Conservation (phyloP, 2,113 vertebrate genomes). For the Aldabrachelys gigantea region DNA sequence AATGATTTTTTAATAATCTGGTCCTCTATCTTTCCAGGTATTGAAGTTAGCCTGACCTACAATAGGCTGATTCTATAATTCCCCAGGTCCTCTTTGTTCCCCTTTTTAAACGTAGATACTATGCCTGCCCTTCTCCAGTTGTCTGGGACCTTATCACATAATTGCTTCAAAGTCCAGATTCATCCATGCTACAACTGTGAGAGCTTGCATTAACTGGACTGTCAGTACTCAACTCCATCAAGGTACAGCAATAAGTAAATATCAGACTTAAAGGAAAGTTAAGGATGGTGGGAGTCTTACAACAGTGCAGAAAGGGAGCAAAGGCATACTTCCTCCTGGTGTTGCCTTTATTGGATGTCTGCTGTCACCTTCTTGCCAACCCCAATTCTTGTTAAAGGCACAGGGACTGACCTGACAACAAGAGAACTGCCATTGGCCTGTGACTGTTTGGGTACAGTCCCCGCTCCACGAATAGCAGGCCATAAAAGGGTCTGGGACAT, state of each 20-base stretch:
- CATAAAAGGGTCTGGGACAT: background rate
- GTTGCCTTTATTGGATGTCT: background rate
- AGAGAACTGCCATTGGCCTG: background rate
- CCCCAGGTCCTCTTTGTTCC: background rate
- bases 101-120: background rate
- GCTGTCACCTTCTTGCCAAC: fast-evolving
- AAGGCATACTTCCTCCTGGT: background rate
- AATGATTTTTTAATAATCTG: background rate
- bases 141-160: background rate
- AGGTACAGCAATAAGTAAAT: background rate
- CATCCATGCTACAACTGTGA: background rate
- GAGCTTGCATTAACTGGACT: background rate
- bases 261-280: background rate
- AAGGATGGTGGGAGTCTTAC: background rate
- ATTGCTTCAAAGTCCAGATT: background rate
- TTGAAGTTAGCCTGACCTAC: no score
- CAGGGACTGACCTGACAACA: fast-evolving
- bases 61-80: background rate
- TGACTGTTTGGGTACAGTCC: background rate
- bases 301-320: background rate
- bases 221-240: background rate
- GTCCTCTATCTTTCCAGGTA: no score
- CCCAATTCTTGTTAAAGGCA: background rate
- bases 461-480: background rate
- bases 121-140: background rate